Percentiles rank a stretch among this genome's conserved stretches.
Conservation (phyloP, 1,140 invertebrate genomes). For the Ceratosolen fusciceps region DNA sequence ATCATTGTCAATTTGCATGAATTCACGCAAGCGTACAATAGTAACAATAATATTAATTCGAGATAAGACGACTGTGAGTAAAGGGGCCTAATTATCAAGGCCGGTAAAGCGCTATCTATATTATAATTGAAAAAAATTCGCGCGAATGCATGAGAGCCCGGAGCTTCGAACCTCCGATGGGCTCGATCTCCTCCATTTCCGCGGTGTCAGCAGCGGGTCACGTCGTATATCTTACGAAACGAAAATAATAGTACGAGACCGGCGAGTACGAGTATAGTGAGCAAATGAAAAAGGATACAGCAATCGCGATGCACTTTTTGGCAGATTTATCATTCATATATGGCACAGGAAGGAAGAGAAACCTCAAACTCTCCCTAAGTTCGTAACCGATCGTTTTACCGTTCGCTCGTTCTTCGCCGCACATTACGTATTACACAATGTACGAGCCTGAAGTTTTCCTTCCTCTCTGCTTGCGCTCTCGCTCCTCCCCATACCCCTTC, state of each 20-base stretch:
- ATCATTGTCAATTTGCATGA: not conserved
- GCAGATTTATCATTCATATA: not conserved
- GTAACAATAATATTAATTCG: not conserved
- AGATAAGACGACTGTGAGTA: not conserved
- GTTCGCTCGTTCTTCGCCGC: slow-evolving; percentile 1
- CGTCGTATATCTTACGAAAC: not conserved
- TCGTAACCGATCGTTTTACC: slow-evolving; percentile 22
- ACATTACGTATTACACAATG: not conserved
- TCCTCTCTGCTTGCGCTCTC: not conserved
- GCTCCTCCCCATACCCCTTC: not conserved
- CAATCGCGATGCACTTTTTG: not conserved
- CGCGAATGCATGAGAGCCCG: not conserved
- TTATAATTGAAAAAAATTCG: not conserved
- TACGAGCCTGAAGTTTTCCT: not conserved
- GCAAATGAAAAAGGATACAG: not conserved
- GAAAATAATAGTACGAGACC: not conserved
- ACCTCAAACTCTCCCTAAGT: slow-evolving; percentile 18
- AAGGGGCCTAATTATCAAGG: not conserved
- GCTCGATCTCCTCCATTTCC: not conserved
- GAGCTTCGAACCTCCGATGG: not conserved
- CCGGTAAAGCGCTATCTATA: not conserved
- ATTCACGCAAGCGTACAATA: not conserved
- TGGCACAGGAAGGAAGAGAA: slow-evolving; percentile 30
- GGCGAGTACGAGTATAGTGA: not conserved
- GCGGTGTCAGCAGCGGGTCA: too few species aligned